These are phyloP conservation scores for Biston betularia DNA, from an alignment of 2,888 invertebrate species.

Conservation along the genomic window DNA sequence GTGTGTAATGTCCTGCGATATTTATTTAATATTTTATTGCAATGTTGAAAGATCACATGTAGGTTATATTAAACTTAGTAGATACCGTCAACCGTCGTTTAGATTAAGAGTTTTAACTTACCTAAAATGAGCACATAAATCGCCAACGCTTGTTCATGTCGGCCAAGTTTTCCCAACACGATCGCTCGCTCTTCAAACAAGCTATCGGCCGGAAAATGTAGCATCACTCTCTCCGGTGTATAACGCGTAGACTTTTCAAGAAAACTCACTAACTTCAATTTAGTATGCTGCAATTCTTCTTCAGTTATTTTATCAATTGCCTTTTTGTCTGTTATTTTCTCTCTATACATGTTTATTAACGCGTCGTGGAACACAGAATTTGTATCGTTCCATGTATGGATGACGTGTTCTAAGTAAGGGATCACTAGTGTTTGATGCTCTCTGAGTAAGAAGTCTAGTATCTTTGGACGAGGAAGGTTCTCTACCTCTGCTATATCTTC, in stretches of 20 bases:
- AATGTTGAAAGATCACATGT: no score
- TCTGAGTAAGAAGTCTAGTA: constrained; percentile 95
- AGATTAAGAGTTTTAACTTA: constrained; percentile 48
- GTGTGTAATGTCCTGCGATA: no score
- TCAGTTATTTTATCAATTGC: constrained; percentile 61
- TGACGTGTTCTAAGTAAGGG: constrained; percentile 97
- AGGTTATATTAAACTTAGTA: no score
- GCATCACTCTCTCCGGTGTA: constrained; percentile 93
- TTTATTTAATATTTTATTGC: no score
- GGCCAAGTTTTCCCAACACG: constrained; percentile 95
- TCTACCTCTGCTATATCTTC: constrained; percentile 96
- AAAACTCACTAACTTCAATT: constrained; percentile 90
- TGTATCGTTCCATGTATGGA: constrained; percentile 95
- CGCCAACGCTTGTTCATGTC: constrained; percentile 96
- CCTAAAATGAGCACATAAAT: constrained; percentile 96
- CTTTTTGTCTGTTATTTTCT: constrained; percentile 86
- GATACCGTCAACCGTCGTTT: no score
- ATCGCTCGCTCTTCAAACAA: constrained; percentile 97
- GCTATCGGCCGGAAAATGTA: constrained; percentile 94
- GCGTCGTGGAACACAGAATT: constrained; percentile 96
- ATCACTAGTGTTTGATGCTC: constrained; percentile 93
- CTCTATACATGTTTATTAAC: constrained; percentile 95
- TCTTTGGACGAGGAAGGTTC: constrained; percentile 93
- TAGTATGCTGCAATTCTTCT: constrained; percentile 73
- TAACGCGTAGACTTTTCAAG: constrained; percentile 93